Evolutionary conservation across 2,113 vertebrate species (phyloP), one percentile per base, ranked within the genome.

Genomic region (Aegithalos caudatus): DNA sequence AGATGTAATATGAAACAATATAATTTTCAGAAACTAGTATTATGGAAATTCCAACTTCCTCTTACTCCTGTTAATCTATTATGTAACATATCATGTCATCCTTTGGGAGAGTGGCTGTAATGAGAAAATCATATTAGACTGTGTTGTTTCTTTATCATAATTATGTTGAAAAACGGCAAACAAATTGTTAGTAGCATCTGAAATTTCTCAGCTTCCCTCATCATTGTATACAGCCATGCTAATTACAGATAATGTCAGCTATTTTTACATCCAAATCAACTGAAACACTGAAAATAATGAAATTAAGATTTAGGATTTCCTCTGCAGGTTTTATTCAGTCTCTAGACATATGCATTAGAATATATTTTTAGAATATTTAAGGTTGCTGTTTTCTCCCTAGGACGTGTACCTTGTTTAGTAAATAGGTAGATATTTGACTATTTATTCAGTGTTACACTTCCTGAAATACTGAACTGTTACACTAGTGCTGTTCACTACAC

Each of bases 371-470:
- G 23, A 83, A 33, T 76, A 61, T 67, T 76, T 85, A 27, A 62
- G 42, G 14, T 42, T 31, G 66, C 5, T 47, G 4, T 29, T 92
- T 12, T 66, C 38, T 92, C 14, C 14, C 17, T 72, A 61, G 14
- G 48, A 48, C 19, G 53, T 6, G 21, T 24, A 45, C 6, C 4
- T 70, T 53, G 47, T 65, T 69, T 80, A 80, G 29, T 5, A 83
- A 73, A n/a, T 45, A 71, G 14, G 14, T 53, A 54, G 8, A 31
- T 71, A 66, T 11, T 67, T 29, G 2, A 12, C 15, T 51, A 5
- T 38, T 25, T 66, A 33, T 64, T 31, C 13, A 28, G 18, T 0
- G 0, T 23, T 86, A 50, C 7, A 14, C 6, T 80, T 45, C 27
- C 2, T 21, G 45, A 47, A 47, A 21, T 11, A 21, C 45, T 47